These are phyloP conservation scores for Misgurnus anguillicaudatus DNA, from an alignment of 2,113 vertebrate genomes.

Conservation along the genomic window DNA sequence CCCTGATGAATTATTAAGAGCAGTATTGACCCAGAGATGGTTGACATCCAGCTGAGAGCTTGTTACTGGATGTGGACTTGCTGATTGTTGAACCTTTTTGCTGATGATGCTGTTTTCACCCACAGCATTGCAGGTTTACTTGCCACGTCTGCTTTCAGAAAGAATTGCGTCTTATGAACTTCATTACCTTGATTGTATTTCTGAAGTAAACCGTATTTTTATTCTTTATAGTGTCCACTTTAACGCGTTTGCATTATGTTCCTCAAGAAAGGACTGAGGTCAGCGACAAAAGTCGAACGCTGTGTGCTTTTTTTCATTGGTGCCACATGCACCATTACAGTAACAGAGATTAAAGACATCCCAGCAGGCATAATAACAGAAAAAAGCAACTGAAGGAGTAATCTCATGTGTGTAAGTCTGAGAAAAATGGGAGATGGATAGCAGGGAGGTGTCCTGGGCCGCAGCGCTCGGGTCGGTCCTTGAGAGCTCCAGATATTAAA, in stretches of 20 bases:
- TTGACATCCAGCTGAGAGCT: constrained; percentile 1
- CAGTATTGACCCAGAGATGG: not conserved
- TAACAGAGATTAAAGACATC: constrained; percentile 11
- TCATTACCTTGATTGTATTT: not conserved
- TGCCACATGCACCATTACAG: constrained; percentile 6
- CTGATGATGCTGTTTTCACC: constrained; percentile 46
- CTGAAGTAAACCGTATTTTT: not conserved
- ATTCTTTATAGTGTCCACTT: not conserved
- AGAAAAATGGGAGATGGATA: not conserved
- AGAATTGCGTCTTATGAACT: constrained; percentile 5
- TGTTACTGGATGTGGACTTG: not conserved
- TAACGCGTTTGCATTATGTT: no score
- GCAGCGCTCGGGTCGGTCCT: constrained; percentile 14
- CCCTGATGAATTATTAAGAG: not conserved
- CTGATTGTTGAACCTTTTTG: constrained; percentile 38
- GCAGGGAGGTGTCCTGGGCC: not conserved
- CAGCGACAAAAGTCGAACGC: constrained; percentile 20
- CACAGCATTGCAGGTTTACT: constrained; percentile 5
- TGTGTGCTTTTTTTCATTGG: not conserved
- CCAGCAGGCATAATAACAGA: constrained; percentile 28
- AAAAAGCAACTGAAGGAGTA: constrained; percentile 43
- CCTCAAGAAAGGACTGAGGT: constrained; percentile 20
- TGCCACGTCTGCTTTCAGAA: not conserved
- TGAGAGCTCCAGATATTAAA: constrained; percentile 14
- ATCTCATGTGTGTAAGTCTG: constrained; percentile 34